phyloP scores from a whole-genome alignment of 2,113 vertebrate genomes.

The Oophaga pumilio region DNA sequence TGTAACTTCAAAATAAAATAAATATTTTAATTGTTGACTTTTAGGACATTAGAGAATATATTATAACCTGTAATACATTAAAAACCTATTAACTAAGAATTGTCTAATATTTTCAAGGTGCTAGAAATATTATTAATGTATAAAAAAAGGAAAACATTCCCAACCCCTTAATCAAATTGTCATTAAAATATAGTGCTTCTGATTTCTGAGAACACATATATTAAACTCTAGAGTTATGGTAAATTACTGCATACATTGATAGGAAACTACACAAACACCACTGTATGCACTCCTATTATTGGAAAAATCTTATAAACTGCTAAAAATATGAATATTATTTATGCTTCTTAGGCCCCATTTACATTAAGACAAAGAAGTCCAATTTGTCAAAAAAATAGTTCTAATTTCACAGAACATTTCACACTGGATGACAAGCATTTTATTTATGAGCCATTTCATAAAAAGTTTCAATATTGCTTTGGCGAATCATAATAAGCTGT shows the following conservation, averaged over 20 bases:
- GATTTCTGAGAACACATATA: not conserved
- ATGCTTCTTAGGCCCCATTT: not conserved
- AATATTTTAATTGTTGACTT: no score
- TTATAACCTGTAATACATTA: no score
- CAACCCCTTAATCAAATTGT: not conserved
- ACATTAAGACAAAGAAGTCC: slow-evolving; percentile 20
- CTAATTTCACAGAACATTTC: slow-evolving; percentile 42
- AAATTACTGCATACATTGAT: not conserved
- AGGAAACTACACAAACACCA: not conserved
- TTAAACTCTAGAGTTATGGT: not conserved
- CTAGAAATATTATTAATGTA: no score
- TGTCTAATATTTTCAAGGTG: no score
- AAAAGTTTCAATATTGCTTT: slow-evolving; percentile 31
- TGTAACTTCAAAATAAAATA: no score
- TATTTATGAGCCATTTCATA: slow-evolving; percentile 38
- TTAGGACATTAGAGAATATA: no score
- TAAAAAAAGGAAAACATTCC: not conserved
- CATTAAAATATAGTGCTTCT: not conserved
- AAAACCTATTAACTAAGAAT: no score
- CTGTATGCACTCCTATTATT: not conserved
- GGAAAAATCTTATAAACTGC: not conserved
- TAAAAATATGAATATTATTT: not conserved
- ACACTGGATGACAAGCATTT: slow-evolving; percentile 22
- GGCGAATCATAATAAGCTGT: slow-evolving; percentile 27
- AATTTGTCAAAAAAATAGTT: slow-evolving; percentile 26